Percentiles rank a stretch among this genome's conserved stretches.
Evolutionary conservation across 2,888 invertebrate genomes (phyloP).

Genomic region (Tetragnatha montana): DNA sequence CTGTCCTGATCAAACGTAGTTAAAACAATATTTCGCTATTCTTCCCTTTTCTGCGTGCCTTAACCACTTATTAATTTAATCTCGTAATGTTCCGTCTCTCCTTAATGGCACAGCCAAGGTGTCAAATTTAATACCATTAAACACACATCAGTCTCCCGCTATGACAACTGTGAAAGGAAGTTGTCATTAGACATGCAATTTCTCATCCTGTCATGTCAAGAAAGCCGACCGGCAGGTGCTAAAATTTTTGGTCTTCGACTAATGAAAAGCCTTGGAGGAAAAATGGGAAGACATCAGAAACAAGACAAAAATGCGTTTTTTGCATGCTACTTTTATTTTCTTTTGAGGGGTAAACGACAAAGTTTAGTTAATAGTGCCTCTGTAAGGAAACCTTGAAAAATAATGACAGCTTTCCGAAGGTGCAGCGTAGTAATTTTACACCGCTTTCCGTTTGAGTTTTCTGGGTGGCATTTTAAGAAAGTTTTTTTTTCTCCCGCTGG

Average conservation of each 20-base stretch:
- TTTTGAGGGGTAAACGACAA: constrained; percentile 54
- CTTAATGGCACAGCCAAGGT: constrained; percentile 17
- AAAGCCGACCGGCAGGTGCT: constrained; percentile 56
- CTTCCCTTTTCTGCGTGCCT: not conserved
- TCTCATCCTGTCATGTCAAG: constrained; percentile 39
- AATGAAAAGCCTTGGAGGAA: constrained; percentile 46
- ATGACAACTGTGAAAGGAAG: constrained; percentile 35
- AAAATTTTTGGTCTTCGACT: constrained; percentile 18
- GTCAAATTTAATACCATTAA: constrained; percentile 18
- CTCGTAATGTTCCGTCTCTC: constrained; percentile 2
- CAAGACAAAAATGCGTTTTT: constrained; percentile 30
- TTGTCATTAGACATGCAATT: constrained; percentile 35
- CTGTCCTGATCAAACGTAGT: too few species aligned
- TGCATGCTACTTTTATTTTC: constrained; percentile 15
- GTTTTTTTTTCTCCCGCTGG: constrained; percentile 11
- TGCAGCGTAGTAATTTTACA: constrained; percentile 55
- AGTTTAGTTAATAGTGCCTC: constrained; percentile 51
- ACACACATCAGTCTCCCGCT: constrained; percentile 4
- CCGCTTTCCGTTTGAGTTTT: constrained; percentile 48
- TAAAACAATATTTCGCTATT: too few species aligned
- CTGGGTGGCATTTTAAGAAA: constrained; percentile 54
- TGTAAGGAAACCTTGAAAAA: constrained; percentile 34
- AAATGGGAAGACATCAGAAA: constrained; percentile 39
- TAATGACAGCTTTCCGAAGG: constrained; percentile 51
- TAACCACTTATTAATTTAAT: not conserved